These are phyloP conservation scores for Poeciliopsis infans DNA, from an alignment of 2,797 vertebrate genomes.

Conservation along the genomic window DNA sequence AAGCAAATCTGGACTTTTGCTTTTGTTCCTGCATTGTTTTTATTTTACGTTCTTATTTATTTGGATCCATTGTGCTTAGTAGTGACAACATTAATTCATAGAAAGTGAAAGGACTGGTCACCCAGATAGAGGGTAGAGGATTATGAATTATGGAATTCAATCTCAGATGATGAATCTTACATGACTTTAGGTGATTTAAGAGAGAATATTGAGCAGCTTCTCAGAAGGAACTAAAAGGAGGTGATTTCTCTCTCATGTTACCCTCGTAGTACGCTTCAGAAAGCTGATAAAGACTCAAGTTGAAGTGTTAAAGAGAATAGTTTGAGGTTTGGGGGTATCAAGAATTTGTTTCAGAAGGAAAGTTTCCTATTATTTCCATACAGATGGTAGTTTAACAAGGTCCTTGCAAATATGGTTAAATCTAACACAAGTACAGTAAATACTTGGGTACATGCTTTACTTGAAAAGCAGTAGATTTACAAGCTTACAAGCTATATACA, in stretches of 20 bases:
- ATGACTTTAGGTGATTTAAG: constrained; percentile 52
- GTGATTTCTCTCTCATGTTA: constrained; percentile 22
- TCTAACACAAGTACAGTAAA: no score
- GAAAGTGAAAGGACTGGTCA: constrained; percentile 36
- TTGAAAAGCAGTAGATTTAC: background rate
- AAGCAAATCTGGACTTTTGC: constrained; percentile 10
- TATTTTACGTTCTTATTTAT: constrained; percentile 21
- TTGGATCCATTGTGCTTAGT: constrained; percentile 38
- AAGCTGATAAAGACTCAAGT: constrained; percentile 15
- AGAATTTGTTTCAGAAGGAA: background rate
- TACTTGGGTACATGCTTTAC: no score
- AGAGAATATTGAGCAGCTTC: constrained; percentile 31
- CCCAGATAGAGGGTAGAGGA: constrained; percentile 30
- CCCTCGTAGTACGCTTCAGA: constrained; percentile 2
- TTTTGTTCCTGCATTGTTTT: constrained; percentile 30
- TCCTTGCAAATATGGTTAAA: background rate
- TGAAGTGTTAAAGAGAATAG: background rate
- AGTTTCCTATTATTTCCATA: background rate
- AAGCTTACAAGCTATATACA: background rate
- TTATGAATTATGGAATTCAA: constrained; percentile 62
- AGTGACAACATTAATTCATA: constrained; percentile 45
- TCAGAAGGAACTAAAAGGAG: constrained; percentile 26
- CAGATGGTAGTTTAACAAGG: background rate
- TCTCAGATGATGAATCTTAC: constrained; percentile 61
- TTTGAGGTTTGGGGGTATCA: background rate